Evolutionary conservation across 2,888 invertebrate species (phyloP).

Genomic region (Brachylomia viminalis): DNA sequence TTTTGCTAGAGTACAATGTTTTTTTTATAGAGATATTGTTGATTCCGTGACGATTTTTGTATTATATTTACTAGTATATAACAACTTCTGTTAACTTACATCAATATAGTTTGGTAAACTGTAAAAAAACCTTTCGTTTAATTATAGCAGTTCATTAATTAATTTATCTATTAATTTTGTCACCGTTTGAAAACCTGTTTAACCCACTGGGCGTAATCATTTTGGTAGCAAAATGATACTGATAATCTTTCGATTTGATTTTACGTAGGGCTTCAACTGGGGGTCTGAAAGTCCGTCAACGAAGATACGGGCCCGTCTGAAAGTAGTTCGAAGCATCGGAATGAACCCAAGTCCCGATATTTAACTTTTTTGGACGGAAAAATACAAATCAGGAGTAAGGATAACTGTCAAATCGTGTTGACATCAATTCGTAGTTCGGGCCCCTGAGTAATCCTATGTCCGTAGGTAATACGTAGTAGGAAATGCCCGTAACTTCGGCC

Average conservation of each 20-base stretch:
- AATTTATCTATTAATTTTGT: background rate
- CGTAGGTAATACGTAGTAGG: too few species aligned
- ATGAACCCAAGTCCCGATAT: too few species aligned
- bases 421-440: too few species aligned
- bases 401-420: too few species aligned
- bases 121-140: background rate
- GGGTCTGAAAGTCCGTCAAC: too few species aligned
- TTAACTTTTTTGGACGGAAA: too few species aligned
- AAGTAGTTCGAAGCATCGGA: too few species aligned
- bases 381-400: too few species aligned
- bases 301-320: too few species aligned
- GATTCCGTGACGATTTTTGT: constrained; percentile 23
- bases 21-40: constrained; percentile 38
- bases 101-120: background rate
- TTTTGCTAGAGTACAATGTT: constrained; percentile 60
- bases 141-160: background rate
- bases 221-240: too few species aligned
- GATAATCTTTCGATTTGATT: background rate
- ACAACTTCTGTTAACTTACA: background rate
- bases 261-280: background rate
- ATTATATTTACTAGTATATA: background rate
- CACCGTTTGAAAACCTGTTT: background rate
- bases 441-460: too few species aligned
- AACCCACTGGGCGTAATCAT: background rate
- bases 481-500: too few species aligned